phyloP scores from a whole-genome alignment of 2,797 vertebrate genomes.

The Selene dorsalis region DNA sequence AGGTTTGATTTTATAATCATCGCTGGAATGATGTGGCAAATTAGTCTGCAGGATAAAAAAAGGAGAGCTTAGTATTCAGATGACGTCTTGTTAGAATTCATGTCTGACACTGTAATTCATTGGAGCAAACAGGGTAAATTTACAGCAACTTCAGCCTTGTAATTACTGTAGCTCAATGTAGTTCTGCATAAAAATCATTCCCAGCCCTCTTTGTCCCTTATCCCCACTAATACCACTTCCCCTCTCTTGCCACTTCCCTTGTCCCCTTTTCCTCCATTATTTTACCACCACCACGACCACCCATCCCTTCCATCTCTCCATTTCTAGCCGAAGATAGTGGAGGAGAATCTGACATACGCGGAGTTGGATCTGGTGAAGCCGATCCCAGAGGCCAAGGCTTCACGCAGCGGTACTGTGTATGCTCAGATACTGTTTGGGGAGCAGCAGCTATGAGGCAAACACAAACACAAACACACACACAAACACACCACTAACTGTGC shows the following conservation, averaged over 20 bases:
- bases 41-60: neutral
- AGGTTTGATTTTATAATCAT: constrained; percentile 8
- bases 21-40: constrained; percentile 4
- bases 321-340: constrained; percentile 86
- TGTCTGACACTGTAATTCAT: neutral
- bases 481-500: constrained; percentile 57
- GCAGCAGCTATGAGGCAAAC: constrained; percentile 85
- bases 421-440: constrained; percentile 96
- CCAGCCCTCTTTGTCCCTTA: constrained; percentile 36
- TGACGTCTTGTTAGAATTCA: constrained; percentile 11
- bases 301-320: neutral
- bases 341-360: constrained; percentile 95
- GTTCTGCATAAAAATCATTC: constrained; percentile 20
- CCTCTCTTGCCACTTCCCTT: neutral
- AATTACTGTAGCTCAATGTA: constrained; percentile 47
- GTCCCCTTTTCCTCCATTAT: constrained; percentile 4
- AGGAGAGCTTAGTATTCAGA: neutral
- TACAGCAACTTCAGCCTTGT: constrained; percentile 22
- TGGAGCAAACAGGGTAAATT: constrained; percentile 11
- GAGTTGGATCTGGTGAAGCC: constrained; percentile 95
- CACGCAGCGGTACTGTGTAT: constrained; percentile 88
- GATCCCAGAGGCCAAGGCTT: constrained; percentile 84
- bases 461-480: constrained; percentile 32
- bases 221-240: constrained; percentile 39
- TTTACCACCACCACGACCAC: neutral